A percentile compares a stretch with the other conserved stretches of the same genome.
These are phyloP conservation scores for Microcebus jonahi DNA, from an alignment of 2,113 vertebrate genomes.

Conservation along the genomic window DNA sequence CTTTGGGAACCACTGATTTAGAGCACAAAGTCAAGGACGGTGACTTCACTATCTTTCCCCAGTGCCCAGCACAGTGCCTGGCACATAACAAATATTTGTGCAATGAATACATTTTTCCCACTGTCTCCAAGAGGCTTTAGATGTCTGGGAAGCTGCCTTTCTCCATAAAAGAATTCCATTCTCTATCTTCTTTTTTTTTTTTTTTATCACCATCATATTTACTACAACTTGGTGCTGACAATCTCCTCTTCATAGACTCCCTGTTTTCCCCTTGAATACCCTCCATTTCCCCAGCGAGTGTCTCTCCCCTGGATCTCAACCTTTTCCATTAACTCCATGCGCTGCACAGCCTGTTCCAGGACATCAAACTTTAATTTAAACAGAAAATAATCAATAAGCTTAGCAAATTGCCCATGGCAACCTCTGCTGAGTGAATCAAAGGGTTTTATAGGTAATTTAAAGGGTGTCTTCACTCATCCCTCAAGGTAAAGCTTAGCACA, in stretches of 20 bases:
- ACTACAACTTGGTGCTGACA: conserved; percentile 68
- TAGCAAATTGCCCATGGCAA: conserved; percentile 88
- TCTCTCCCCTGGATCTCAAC: conserved; percentile 83
- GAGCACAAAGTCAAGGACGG: not conserved
- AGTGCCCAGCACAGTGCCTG: not conserved
- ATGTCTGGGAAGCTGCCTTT: conserved; percentile 52
- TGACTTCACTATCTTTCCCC: not conserved
- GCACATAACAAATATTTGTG: conserved; percentile 40
- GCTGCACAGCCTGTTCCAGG: conserved; percentile 87
- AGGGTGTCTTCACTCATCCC: conserved; percentile 83
- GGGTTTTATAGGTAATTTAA: conserved; percentile 87
- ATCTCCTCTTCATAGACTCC: conserved; percentile 79
- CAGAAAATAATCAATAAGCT: conserved; percentile 90
- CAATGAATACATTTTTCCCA: not conserved
- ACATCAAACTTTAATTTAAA: conserved; percentile 91
- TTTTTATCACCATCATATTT: conserved; percentile 82
- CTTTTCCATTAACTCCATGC: conserved; percentile 81
- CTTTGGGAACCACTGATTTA: not conserved
- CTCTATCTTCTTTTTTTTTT: conserved; percentile 48
- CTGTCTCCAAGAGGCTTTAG: conserved; percentile 55
- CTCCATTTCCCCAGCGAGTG: conserved; percentile 82
- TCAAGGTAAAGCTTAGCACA: conserved; percentile 75
- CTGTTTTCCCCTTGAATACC: conserved; percentile 81
- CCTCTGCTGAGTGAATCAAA: conserved; percentile 87
- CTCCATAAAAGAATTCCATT: conserved; percentile 61